Base-by-base conservation (phyloP, 2,113 vertebrate species). In the Coptodon rendalli region DNA sequence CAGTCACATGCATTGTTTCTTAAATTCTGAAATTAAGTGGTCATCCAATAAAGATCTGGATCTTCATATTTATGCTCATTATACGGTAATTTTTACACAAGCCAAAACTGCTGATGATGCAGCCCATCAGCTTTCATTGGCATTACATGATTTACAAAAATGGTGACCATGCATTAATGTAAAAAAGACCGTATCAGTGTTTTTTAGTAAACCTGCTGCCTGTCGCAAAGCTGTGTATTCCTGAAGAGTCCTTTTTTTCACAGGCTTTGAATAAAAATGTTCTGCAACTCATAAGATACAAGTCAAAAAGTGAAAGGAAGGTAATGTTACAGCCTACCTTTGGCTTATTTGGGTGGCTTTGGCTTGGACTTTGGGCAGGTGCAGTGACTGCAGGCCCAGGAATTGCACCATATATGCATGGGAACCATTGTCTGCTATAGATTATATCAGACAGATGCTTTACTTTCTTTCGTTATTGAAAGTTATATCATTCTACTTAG, bases 291-390 rank as follows among this genome's bases (percentile, higher is more conserved):
- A 12, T n/a, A 31, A 50, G 19, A 78, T n/a, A 78, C 43, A 31
- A 78, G 6, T 76, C 24, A 63, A 12, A 76, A 12, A 19, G 24
- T 19, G 6, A 57, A 11, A 10, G 6, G 22, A 27, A 14, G 3
- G 54, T 57, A 27, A 43, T 4, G 17, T 1, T 19, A 27, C n/a
- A 5, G 17, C 80, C 10, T 96, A 99, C 99, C 98, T 98, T 99
- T 85, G 98, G 1, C 53, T 24, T 24, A 0, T 56, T 56, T 4
- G 54, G 1, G 54, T 2, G 0, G 22, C 22, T 56, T 56, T 1
- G 0, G 53, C 53, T 27, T 27, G 22, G 53, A 56, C 1, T 13
- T 27, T 27, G 22, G 6, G 22, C 22, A 13, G 53, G 22, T 27
- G 53, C 22, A 27, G 54, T 56, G 54, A 56, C 54, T 56, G 11